Evolutionary conservation across 2,113 vertebrate genomes (phyloP), one percentile per base, ranked within the genome.

Genomic region (Cariama cristata): DNA sequence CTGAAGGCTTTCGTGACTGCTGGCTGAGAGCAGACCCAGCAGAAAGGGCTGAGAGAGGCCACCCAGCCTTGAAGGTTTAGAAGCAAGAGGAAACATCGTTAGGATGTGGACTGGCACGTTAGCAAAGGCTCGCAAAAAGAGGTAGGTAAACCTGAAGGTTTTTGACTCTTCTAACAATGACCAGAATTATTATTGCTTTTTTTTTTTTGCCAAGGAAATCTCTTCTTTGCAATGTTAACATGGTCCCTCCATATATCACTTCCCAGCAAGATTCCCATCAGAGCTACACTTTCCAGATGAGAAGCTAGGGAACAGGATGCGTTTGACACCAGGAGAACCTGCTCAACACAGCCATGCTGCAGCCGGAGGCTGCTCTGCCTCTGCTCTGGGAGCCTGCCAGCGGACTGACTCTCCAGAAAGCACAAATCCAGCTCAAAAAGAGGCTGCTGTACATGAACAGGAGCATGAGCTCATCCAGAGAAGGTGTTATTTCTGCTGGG

Each of bases 401-500:
- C 0, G 16, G 26, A 16, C 22, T 42, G 79, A 26, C 45, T 28
- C 74, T 24, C 55, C 79, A 53, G 30, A 47, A 19, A 71, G 28
- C 91, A 74, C 64, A 95, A 73, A 93, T 8, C 33, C 82, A 66
- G 55, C 6, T 2, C 79, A 42, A 73, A 55, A 58, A 52, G 45
- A 66, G 40, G 49, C 59, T 93, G 80, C 53, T 87, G 18, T 17
- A 28, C 45, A 15, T 0, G 2, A 77, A 63, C n/a, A 68, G 81
- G 49, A 94, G 66, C 7, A 5, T 4, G 56, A 94, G 80, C 35
- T 77, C 81, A 68, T 30, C 75, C 81, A 73, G 53, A 60, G 73
- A 58, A 88, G 64, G 79, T 72, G 92, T 24, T 15, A 21, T 58
- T 84, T 92, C 95, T 94, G 96, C 98, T 97, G 98, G 89, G 93